Conservation (phyloP, 1,140 invertebrate genomes). For the Drosophila auraria region DNA sequence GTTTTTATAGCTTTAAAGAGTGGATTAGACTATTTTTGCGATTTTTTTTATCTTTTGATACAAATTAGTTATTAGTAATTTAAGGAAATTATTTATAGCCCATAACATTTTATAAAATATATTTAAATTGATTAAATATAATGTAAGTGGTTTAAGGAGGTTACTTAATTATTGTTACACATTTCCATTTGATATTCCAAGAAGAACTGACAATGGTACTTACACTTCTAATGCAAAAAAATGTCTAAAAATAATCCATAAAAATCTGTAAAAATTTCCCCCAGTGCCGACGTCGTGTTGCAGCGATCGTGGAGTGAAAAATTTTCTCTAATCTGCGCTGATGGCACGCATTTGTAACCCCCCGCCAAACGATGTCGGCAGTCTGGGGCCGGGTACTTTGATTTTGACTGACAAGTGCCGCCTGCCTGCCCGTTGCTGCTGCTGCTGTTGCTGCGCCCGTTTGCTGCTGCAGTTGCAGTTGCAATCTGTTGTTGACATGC, state of each 20-base stretch:
- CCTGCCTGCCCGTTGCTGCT: slow-evolving; percentile 54
- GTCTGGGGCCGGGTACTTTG: slow-evolving; percentile 71
- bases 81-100: too few species aligned
- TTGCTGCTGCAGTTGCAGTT: slow-evolving; percentile 30
- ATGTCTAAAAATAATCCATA: not conserved
- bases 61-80: too few species aligned
- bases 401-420: slow-evolving; percentile 84
- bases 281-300: slow-evolving; percentile 32
- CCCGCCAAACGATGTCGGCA: slow-evolving; percentile 69
- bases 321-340: slow-evolving; percentile 82
- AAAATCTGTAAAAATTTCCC: not conserved
- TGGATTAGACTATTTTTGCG: too few species aligned
- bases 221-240: not conserved
- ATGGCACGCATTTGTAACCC: slow-evolving; percentile 70
- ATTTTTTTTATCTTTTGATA: not conserved
- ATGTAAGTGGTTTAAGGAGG: not conserved
- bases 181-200: too few species aligned
- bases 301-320: slow-evolving; percentile 71
- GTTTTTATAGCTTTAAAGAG: not conserved
- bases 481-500: slow-evolving; percentile 70
- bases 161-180: too few species aligned
- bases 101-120: too few species aligned
- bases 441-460: slow-evolving; percentile 8
- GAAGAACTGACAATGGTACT: not conserved
- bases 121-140: too few species aligned